Base-by-base conservation (phyloP, 2,797 vertebrate species). In the Arnoldichthys spilopterus region DNA sequence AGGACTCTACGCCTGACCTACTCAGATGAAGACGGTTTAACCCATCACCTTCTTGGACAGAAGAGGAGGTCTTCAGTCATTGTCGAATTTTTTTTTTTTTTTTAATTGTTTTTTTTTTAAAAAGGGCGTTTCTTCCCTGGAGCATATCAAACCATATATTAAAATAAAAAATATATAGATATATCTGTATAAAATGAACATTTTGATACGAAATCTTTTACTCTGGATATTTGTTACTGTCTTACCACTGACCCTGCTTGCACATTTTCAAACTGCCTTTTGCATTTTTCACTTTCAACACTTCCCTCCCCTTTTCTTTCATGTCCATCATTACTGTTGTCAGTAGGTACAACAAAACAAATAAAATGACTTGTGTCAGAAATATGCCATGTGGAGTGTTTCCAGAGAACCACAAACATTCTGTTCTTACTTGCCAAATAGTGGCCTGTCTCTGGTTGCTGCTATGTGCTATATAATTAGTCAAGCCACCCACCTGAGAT, bases 321-420 rank as follows among this genome's bases (percentile, higher is more conserved):
- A 13, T 61, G 15, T 54, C 51, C n/a, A 11, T 54, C 89, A 90
- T 91, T 5, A 8, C 43, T 2, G 6, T 15, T 47, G 22, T 51
- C 59, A 51, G 20, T 49, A 6, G 56, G 49, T 24, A 26, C 43
- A 63, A 51, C 45, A 73, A 22, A 20, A 12, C 32, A 30, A 63
- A 63, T 72, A 56, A 72, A 72, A 56, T 1, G 22, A 22, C 69
- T 51, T 32, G 24, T 62, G 34, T 74, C 15, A 18, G 24, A 74
- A 49, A 22, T 49, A 40, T 45, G 16, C 18, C n/a, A 26, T 15
- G 16, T 45, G 71, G 20, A 30, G 26, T 59, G 26, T 30, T 74
- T 74, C 43, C 22, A 51, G 20, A 49, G 71, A 61, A 61, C 28
- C 18, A 15, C 18, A 73, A 72, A 72, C 51, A 56, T 56, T 72